Evolutionary conservation across 2,797 vertebrate species (phyloP), one percentile per base, ranked within the genome.

Genomic region (Choloepus didactylus): DNA sequence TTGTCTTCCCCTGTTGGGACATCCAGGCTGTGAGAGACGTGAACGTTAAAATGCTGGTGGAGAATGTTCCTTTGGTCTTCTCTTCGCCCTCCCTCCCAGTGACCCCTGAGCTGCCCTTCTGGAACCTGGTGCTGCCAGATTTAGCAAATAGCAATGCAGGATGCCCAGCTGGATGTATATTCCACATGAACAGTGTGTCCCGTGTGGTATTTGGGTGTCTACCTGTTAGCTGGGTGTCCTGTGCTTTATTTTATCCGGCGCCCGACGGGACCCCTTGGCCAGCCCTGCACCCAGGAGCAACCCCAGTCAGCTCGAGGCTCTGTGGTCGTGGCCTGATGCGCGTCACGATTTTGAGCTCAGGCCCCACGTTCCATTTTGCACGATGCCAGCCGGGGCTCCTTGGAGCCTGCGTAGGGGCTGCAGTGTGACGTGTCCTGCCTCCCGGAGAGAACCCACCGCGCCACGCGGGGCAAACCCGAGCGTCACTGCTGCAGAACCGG

Each of bases 401-500:
- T 67, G 67, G 18, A 76, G 10, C 27, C 23, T 19, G 56, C 41
- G 46, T 69, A 84, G 38, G 62, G 46, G n/a, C 46, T 19, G 73
- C 29, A 21, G 7, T 6, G 35, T 21, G 9, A 0, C 38, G 38
- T 27, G 41, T 14, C 25, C 31, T 9, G 27, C 3, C 38, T 0
- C 21, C 25, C 7, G 41, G 21, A 77, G 9, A 16, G 69, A 77
- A 16, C 27, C 41, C 0, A 0, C 59, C 2, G 0, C 21, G 69
- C 27, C 31, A 0, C 1, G 0, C 3, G 4, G 11, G 27, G 21
- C 51, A 70, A 29, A n/a, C 56, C 83, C 15, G 29, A 54, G 16
- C 51, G 2, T 54, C 51, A 54, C 51, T 54, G 51, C 51, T 18
- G 16, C 16, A 12, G 51, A 54, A 18, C 16, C 51, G 51, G 16